A percentile compares a stretch with the other conserved stretches of the same genome.
Conservation (phyloP, 2,113 vertebrate genomes). For the Mus musculus region GRCm39 chr5:52522501-52523000, state of each 20-base stretch:
- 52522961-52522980: not conserved
- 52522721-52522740: not conserved
- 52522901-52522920: not conserved
- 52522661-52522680: not conserved
- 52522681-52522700: not conserved
- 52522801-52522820: not conserved
- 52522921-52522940: not conserved
- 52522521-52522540: not conserved
- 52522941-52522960: not conserved
- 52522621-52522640: not conserved
- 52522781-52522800: not conserved
- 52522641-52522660: not conserved
- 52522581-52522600: not conserved
- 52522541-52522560: not conserved
- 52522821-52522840: not conserved
- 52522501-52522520: not conserved
- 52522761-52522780: not conserved
- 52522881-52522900: fast-evolving
- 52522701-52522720: not conserved
- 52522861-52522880: not conserved
- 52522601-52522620: not conserved
- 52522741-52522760: not conserved
- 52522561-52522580: not conserved
- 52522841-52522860: not conserved
- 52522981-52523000: not conserved